Evolutionary conservation across 2,888 invertebrate genomes (phyloP).

Genomic region (Drosophila phalerata): DNA sequence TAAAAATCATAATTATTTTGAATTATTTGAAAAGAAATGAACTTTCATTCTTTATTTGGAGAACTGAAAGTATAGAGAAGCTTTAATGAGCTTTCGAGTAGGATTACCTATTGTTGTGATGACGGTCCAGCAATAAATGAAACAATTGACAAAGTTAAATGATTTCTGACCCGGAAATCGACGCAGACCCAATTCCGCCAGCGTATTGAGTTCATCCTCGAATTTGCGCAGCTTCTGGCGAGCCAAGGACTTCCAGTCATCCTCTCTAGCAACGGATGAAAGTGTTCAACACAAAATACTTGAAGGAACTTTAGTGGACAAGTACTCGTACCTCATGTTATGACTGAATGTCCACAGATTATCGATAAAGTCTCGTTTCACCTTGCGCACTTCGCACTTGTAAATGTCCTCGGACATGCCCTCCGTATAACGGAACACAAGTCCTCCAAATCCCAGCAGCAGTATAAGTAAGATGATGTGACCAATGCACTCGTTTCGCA

Average conservation of each 20-base stretch:
- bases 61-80: background rate
- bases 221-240: conserved; percentile 92
- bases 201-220: conserved; percentile 93
- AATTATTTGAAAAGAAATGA: too few species aligned
- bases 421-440: conserved; percentile 93
- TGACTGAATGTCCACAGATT: conserved; percentile 93
- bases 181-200: conserved; percentile 93
- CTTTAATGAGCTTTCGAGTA: background rate
- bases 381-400: conserved; percentile 94
- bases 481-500: conserved; percentile 89
- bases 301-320: background rate
- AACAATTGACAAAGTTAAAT: conserved; percentile 95
- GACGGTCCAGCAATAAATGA: conserved; percentile 94
- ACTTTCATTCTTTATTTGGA: too few species aligned
- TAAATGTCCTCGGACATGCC: conserved; percentile 94
- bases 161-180: conserved; percentile 93
- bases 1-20: too few species aligned
- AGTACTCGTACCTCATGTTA: conserved; percentile 87
- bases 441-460: conserved; percentile 92
- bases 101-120: conserved; percentile 94
- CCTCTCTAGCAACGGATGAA: conserved; percentile 87
- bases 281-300: conserved; percentile 5
- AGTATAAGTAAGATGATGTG: conserved; percentile 90
- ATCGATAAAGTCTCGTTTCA: conserved; percentile 94
- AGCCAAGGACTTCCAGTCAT: conserved; percentile 95